phyloP scores from a whole-genome alignment of 1,140 invertebrate species.

The Sitophilus oryzae region DNA sequence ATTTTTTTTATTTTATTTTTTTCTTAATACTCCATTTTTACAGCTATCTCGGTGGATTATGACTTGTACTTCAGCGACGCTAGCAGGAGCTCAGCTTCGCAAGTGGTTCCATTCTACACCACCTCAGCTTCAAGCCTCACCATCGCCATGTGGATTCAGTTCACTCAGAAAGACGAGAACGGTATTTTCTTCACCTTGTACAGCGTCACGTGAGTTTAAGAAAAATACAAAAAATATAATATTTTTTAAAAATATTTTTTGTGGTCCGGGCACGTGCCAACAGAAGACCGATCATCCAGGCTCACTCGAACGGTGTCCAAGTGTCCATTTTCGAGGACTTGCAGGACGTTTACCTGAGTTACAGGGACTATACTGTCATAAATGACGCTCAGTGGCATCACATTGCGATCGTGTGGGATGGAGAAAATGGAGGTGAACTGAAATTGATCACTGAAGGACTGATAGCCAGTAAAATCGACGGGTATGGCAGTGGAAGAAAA shows the following conservation, averaged over 20 bases:
- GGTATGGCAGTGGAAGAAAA: conserved; percentile 71
- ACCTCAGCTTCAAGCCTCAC: conserved; percentile 73
- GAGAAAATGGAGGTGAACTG: conserved; percentile 73
- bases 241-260: no score
- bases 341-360: conserved; percentile 86
- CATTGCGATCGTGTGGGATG: conserved; percentile 88
- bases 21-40: no score
- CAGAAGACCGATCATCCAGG: conserved; percentile 76
- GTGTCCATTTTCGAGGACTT: conserved; percentile 82
- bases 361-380: conserved; percentile 84
- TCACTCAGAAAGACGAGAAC: conserved; percentile 78
- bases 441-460: conserved; percentile 87
- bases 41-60: conserved; percentile 91
- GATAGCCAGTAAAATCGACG: conserved; percentile 83
- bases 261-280: conserved; percentile 76
- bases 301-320: conserved; percentile 83
- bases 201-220: conserved; percentile 66
- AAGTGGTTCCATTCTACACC: conserved; percentile 84
- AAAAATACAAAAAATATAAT: no score
- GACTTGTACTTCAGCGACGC: conserved; percentile 92
- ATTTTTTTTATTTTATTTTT: no score
- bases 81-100: conserved; percentile 76
- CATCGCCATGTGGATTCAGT: conserved; percentile 93
- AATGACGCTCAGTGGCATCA: conserved; percentile 98
- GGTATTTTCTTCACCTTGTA: conserved; percentile 94